Percentiles rank a stretch among this genome's conserved stretches.
phyloP scores from a whole-genome alignment of 2,888 invertebrate genomes.

The Eledone cirrhosa region DNA sequence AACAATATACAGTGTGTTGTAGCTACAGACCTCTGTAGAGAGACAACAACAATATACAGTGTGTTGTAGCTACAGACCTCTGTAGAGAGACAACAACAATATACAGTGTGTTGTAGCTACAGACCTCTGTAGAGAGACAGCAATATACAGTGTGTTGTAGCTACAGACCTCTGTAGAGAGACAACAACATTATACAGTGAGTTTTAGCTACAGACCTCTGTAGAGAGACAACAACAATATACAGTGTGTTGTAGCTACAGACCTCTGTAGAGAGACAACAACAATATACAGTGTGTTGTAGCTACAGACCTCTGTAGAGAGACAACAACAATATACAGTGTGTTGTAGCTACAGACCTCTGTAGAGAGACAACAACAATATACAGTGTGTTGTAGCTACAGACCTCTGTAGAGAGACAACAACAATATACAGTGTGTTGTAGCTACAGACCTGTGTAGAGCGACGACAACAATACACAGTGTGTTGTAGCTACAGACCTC shows the following conservation, averaged over 20 bases:
- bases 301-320: conserved; percentile 49
- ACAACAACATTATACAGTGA: too few species aligned
- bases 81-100: conserved; percentile 36
- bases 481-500: conserved; percentile 53
- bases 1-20: too few species aligned
- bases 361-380: conserved; percentile 32
- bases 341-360: conserved; percentile 55
- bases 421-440: too few species aligned
- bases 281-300: too few species aligned
- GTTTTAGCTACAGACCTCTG: conserved; percentile 54
- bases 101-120: too few species aligned
- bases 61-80: conserved; percentile 53
- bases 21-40: conserved; percentile 51
- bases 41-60: too few species aligned
- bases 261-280: conserved; percentile 41
- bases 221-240: conserved; percentile 29
- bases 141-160: too few species aligned
- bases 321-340: too few species aligned
- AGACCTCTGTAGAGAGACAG: conserved; percentile 44
- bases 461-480: too few species aligned
- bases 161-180: conserved; percentile 48
- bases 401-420: conserved; percentile 42
- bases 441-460: conserved; percentile 50
- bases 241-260: too few species aligned
- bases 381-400: too few species aligned